These are phyloP conservation scores for Lepetodrilus schrolli DNA, from an alignment of 2,888 invertebrate genomes.

Conservation along the genomic window DNA sequence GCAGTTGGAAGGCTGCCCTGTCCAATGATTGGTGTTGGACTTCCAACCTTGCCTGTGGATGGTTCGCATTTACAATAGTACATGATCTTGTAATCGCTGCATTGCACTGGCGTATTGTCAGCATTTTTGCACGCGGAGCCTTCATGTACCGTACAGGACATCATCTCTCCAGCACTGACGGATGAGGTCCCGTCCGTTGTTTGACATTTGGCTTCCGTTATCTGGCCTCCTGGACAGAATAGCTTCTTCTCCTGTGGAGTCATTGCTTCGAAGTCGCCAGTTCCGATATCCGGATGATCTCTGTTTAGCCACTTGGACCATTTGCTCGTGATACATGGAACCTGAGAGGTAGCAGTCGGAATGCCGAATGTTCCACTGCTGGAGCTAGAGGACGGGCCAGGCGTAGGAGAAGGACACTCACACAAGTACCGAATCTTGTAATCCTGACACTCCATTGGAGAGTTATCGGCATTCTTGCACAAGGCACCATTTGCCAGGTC, in stretches of 20 bases:
- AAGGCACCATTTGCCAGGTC: conserved; percentile 82
- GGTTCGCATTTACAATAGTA: conserved; percentile 77
- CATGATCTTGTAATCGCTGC: conserved; percentile 68
- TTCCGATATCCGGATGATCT: conserved; percentile 51
- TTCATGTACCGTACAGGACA: conserved; percentile 78
- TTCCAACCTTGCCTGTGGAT: neutral
- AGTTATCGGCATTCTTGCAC: conserved; percentile 76
- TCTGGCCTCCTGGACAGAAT: conserved; percentile 60
- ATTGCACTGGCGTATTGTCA: conserved; percentile 56
- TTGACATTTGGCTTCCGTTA: conserved; percentile 63
- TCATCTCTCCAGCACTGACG: conserved; percentile 49
- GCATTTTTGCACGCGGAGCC: conserved; percentile 82
- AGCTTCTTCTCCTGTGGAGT: conserved; percentile 45
- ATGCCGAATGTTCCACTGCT: too few relatives aligned
- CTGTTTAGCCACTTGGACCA: conserved; percentile 60
- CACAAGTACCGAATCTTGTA: conserved; percentile 68
- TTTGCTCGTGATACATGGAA: conserved; percentile 38
- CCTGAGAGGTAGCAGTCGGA: conserved; percentile 15
- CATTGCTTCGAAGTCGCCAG: conserved; percentile 61
- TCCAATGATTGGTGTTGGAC: neutral
- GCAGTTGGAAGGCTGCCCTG: neutral
- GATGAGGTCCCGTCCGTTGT: conserved; percentile 48
- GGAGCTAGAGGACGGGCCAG: neutral
- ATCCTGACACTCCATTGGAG: conserved; percentile 55
- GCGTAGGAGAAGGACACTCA: conserved; percentile 76